These are phyloP conservation scores for Maccullochella peelii DNA, from an alignment of 2,113 vertebrate genomes.

Conservation along the genomic window DNA sequence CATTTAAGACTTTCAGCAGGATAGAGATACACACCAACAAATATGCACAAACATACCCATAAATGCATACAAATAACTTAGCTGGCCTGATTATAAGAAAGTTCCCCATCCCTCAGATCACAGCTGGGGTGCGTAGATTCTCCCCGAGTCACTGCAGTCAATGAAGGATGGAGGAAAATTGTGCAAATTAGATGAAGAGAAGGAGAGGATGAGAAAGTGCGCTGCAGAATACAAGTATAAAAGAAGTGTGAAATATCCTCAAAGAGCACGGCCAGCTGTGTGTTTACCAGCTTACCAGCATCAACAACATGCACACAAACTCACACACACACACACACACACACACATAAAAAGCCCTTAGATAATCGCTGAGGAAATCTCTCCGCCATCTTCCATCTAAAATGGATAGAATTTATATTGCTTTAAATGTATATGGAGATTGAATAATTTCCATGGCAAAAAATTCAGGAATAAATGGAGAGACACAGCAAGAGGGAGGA, in stretches of 20 bases:
- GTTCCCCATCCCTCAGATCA: constrained; percentile 71
- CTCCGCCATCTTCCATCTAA: background rate
- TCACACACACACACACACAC: constrained; percentile 13
- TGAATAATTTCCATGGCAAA: constrained; percentile 9
- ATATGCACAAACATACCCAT: constrained; percentile 35
- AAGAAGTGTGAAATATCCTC: constrained; percentile 61
- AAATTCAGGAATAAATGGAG: constrained; percentile 18
- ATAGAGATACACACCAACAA: constrained; percentile 30
- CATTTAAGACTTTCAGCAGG: constrained; percentile 5
- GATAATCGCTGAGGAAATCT: constrained; percentile 53
- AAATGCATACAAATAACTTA: constrained; percentile 60
- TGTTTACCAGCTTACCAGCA: constrained; percentile 55
- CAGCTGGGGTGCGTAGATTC: constrained; percentile 69
- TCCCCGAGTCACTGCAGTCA: constrained; percentile 51
- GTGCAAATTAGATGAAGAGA: constrained; percentile 68
- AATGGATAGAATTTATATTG: constrained; percentile 14
- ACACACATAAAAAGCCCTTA: constrained; percentile 11
- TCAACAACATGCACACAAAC: constrained; percentile 16
- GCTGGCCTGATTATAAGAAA: constrained; percentile 52
- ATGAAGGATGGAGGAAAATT: constrained; percentile 64
- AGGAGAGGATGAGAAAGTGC: constrained; percentile 52
- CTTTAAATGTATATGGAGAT: constrained; percentile 32
- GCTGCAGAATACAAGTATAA: constrained; percentile 45
- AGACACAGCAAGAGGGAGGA: background rate
- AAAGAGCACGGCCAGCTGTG: constrained; percentile 59